A percentile compares a stretch with the other conserved stretches of the same genome.
Conservation (phyloP, 2,113 vertebrate genomes). For the Saimiri boliviensis region DNA sequence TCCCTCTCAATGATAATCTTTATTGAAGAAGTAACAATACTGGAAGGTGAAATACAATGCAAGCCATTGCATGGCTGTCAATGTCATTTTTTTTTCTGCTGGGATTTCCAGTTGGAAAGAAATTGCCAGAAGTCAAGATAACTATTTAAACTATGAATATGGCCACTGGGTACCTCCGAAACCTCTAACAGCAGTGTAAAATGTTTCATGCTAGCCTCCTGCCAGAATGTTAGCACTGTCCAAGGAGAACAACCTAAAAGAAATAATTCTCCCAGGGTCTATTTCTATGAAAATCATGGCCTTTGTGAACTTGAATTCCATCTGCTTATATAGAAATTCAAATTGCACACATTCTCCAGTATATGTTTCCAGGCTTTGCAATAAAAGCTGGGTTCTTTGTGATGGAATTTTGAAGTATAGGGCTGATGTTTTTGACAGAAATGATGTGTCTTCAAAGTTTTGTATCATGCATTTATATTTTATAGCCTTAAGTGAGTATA, state of each 20-base stretch:
- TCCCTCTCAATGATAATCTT: constrained; percentile 19
- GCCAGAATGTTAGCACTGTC: background rate
- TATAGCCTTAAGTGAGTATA: background rate
- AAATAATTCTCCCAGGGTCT: background rate
- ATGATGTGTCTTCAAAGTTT: background rate
- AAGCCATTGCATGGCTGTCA: background rate
- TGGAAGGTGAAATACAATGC: constrained; percentile 41
- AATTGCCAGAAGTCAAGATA: constrained; percentile 46
- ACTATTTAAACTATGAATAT: constrained; percentile 47
- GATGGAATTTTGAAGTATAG: constrained; percentile 28
- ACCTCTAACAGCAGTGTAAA: constrained; percentile 10
- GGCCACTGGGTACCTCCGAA: background rate
- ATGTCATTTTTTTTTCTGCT: constrained; percentile 38
- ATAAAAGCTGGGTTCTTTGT: background rate
- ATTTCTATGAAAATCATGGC: background rate
- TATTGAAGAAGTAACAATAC: constrained; percentile 54
- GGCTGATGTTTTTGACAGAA: background rate
- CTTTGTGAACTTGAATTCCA: constrained; percentile 32
- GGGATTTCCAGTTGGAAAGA: constrained; percentile 58
- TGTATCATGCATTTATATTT: background rate
- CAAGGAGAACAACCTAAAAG: background rate
- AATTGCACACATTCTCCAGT: background rate
- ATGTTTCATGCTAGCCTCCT: constrained; percentile 16
- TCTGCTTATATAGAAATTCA: constrained; percentile 40
- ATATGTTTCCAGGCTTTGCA: background rate